Percentiles rank a stretch among this genome's conserved stretches.
Conservation (phyloP, 2,113 vertebrate genomes). For the Dunckerocampus dactyliophorus region DNA sequence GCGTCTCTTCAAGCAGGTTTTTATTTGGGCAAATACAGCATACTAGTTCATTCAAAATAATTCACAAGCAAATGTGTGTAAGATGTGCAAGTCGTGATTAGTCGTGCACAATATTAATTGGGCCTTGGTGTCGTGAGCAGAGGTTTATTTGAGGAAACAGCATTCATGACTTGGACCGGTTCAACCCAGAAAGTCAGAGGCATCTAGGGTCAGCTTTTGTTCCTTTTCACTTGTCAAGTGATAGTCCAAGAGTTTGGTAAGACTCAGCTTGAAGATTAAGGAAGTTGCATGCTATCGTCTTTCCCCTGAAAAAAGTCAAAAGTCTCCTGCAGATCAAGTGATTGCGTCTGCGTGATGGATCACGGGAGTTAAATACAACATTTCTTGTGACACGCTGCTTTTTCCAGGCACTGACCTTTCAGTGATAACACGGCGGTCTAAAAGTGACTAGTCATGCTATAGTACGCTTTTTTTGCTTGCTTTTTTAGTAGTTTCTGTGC, state of each 20-base stretch:
- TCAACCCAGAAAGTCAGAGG: not conserved
- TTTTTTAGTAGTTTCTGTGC: constrained; percentile 3
- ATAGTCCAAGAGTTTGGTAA: not conserved
- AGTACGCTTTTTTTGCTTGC: constrained; percentile 39
- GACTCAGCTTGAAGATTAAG: constrained; percentile 10
- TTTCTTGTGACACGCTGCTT: constrained; percentile 30
- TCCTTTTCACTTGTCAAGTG: constrained; percentile 2
- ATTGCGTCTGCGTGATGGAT: not conserved
- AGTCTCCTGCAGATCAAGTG: constrained; percentile 5
- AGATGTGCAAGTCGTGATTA: too few species aligned
- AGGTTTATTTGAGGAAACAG: too few species aligned
- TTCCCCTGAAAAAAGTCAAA: not conserved
- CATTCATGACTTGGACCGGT: too few species aligned
- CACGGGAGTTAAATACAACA: constrained; percentile 17
- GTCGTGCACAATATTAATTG: too few species aligned
- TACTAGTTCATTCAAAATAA: too few species aligned
- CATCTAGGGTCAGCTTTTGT: not conserved
- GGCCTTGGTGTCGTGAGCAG: too few species aligned
- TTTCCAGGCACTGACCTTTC: constrained; percentile 65
- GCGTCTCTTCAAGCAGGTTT: not conserved
- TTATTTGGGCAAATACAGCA: not conserved
- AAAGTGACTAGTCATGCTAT: not conserved
- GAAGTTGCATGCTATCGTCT: constrained; percentile 11
- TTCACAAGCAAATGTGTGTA: too few species aligned
- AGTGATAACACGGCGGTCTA: constrained; percentile 61